These are phyloP conservation scores for Spea bombifrons DNA, from an alignment of 2,113 vertebrate species.

Conservation along the genomic window DNA sequence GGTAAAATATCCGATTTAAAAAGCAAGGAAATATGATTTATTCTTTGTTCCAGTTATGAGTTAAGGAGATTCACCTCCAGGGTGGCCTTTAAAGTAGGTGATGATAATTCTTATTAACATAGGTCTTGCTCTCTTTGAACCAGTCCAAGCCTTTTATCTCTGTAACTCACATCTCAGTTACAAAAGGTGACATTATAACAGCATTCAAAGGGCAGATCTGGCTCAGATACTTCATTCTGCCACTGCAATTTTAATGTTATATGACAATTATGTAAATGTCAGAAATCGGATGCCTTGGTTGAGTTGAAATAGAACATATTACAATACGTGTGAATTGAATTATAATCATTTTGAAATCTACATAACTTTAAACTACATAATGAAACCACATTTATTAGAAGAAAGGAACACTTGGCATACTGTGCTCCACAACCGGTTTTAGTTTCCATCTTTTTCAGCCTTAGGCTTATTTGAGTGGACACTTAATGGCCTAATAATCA, in stretches of 20 bases:
- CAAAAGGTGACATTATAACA: conserved; percentile 35
- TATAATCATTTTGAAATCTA: too few relatives aligned
- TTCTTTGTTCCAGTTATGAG: conserved; percentile 4
- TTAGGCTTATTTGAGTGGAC: too few relatives aligned
- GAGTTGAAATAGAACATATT: neutral
- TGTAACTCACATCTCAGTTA: conserved; percentile 22
- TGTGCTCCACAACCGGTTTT: too few relatives aligned
- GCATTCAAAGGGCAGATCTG: conserved; percentile 34
- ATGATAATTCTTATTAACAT: conserved; percentile 32
- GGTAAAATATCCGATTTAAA: too few relatives aligned
- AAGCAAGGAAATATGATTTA: conserved; percentile 1
- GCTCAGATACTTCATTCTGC: neutral
- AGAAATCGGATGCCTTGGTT: neutral
- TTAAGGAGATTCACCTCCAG: conserved; percentile 25
- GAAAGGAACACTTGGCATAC: too few relatives aligned
- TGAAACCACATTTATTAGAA: too few relatives aligned
- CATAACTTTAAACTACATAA: too few relatives aligned
- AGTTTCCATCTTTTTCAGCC: too few relatives aligned
- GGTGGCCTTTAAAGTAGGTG: conserved; percentile 25
- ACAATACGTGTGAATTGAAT: neutral
- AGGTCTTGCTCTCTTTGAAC: conserved; percentile 20
- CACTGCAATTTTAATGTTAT: neutral
- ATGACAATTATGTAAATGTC: conserved; percentile 19
- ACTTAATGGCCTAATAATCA: too few relatives aligned
- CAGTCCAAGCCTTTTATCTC: conserved; percentile 27